Evolutionary conservation across 2,113 vertebrate species (phyloP).

Genomic region (Ctenomys sociabilis): DNA sequence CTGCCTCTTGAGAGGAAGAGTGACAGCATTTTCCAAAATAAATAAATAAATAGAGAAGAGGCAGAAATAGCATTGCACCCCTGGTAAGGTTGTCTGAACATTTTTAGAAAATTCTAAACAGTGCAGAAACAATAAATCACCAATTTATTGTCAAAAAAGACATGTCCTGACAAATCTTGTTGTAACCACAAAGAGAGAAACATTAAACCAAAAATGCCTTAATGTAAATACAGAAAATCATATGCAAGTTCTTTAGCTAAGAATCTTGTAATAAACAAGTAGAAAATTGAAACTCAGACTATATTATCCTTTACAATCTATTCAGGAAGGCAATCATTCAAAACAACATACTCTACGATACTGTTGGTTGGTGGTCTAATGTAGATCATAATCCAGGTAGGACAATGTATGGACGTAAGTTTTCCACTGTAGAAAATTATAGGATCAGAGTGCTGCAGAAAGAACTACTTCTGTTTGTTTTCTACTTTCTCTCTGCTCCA

Average conservation of each 20-base stretch:
- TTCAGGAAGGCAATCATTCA: not conserved
- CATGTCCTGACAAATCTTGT: conserved; percentile 58
- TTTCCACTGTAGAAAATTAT: not conserved
- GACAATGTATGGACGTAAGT: not conserved
- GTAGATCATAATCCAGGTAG: not conserved
- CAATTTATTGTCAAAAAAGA: conserved; percentile 75
- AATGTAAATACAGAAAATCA: conserved; percentile 42
- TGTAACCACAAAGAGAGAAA: conserved; percentile 62
- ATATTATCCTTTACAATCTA: not conserved
- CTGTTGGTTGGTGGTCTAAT: not conserved
- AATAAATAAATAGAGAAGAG: conserved; percentile 58
- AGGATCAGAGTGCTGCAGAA: not conserved
- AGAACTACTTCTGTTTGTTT: not conserved
- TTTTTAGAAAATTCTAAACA: conserved; percentile 77
- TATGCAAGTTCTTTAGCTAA: not conserved
- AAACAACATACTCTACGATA: not conserved
- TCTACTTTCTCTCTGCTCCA: not conserved
- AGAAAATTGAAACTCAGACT: not conserved
- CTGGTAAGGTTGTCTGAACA: conserved; percentile 77
- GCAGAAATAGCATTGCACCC: conserved; percentile 73
- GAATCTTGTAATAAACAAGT: not conserved
- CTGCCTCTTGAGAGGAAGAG: conserved; percentile 73
- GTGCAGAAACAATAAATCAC: conserved; percentile 80
- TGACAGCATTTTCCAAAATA: conserved; percentile 61
- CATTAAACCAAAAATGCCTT: conserved; percentile 59